These are phyloP conservation scores for Brachyptera putata DNA, from an alignment of 2,888 invertebrate genomes.

Conservation along the genomic window DNA sequence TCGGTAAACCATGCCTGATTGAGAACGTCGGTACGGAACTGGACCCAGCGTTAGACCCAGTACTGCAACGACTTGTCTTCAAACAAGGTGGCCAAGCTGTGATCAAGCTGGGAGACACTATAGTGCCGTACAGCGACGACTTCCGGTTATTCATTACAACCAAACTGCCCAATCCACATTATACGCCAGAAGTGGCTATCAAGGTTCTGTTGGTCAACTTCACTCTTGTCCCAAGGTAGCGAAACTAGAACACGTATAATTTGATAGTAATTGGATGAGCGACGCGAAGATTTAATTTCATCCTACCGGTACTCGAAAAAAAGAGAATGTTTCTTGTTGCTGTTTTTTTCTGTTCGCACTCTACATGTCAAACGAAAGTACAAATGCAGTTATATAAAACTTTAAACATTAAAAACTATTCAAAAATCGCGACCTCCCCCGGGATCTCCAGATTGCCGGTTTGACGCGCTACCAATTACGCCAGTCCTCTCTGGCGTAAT, in stretches of 20 bases:
- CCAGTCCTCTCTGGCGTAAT: too few relatives aligned
- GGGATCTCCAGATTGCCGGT: too few relatives aligned
- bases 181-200: conserved; percentile 81
- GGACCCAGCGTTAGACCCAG: conserved; percentile 81
- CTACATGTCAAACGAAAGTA: too few relatives aligned
- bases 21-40: conserved; percentile 82
- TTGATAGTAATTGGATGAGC: too few relatives aligned
- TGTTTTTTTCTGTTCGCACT: too few relatives aligned
- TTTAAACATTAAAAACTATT: too few relatives aligned
- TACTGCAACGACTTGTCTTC: conserved; percentile 74
- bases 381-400: too few relatives aligned
- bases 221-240: conserved; percentile 77
- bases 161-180: conserved; percentile 83
- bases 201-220: conserved; percentile 86
- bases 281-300: too few relatives aligned
- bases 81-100: conserved; percentile 66
- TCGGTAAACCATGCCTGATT: conserved; percentile 71
- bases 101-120: conserved; percentile 79
- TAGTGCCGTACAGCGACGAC: conserved; percentile 72
- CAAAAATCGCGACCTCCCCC: too few relatives aligned
- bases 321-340: background rate
- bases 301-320: background rate
- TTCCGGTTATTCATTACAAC: conserved; percentile 85
- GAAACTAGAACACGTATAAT: too few relatives aligned
- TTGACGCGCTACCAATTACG: too few relatives aligned